phyloP scores from a whole-genome alignment of 1,140 invertebrate species.

The Sipha flava region DNA sequence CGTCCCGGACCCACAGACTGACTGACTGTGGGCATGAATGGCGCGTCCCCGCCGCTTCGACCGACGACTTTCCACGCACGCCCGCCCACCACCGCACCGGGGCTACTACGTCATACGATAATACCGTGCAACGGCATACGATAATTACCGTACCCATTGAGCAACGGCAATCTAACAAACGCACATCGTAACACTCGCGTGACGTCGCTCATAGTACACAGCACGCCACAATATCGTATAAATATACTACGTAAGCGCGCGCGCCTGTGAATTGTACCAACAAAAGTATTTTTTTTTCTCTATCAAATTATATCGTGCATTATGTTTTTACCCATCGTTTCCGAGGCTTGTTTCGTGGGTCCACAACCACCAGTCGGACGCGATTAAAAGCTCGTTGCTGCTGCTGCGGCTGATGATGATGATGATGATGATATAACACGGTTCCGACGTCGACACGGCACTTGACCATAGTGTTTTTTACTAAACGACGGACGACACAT shows the following conservation, averaged over 20 bases:
- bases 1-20: constrained; percentile 5
- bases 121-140: not conserved
- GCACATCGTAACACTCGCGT: not conserved
- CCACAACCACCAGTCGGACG: not conserved
- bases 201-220: not conserved
- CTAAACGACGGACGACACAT: not conserved
- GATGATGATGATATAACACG: not conserved
- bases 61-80: not conserved
- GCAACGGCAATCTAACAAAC: not conserved
- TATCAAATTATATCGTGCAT: too few species aligned
- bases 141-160: constrained; percentile 29
- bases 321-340: constrained; percentile 19
- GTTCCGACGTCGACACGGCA: not conserved
- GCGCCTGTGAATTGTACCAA: not conserved
- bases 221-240: not conserved
- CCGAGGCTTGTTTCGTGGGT: not conserved
- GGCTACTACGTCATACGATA: constrained; percentile 25
- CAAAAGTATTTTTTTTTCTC: too few species aligned
- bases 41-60: not conserved
- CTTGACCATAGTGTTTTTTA: constrained; percentile 6
- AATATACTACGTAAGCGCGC: not conserved
- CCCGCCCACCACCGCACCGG: not conserved
- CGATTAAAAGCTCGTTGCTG: not conserved
- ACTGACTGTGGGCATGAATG: constrained; percentile 30
- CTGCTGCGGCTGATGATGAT: not conserved